Evolutionary conservation across 1,140 invertebrate genomes (phyloP), one percentile per base, ranked within the genome.

Genomic region (Pseudomyrmex flavicornis): DNA sequence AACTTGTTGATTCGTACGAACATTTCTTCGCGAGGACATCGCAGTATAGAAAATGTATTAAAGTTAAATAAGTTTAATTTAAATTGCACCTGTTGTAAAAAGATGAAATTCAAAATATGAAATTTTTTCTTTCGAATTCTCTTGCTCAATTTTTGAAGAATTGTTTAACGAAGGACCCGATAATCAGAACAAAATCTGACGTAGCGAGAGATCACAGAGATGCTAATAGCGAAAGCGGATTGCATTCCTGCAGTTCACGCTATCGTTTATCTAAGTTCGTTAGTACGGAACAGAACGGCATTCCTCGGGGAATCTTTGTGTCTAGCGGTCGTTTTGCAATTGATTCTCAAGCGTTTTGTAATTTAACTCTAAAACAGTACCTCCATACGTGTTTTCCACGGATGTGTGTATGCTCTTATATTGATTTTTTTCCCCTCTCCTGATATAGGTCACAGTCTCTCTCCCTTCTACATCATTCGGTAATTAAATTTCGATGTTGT

Each of bases 111-210:
- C 35, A 35, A 17, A 17, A 52, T 52, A 13, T 2, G 50, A 52
- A 52, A 13, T 12, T 52, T 22, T 66, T 66, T 52, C 46, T 66
- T 66, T 52, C 44, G n/a, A 10, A 9, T 35, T 59, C 9, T 59
- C 54, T 65, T 58, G 20, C 3, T 66, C 22, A 66, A 54, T 17
- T 22, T 66, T 44, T 44, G 61, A 22, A 17, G 3, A 66, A 76
- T 17, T 76, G 66, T 66, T 44, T 44, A 20, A 20, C 54, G 62
- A 66, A 68, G 68, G 48, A 3, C 13, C 9, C 62, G 22, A 22
- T n/a, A 17, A 63, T 66, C 74, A 20, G 62, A 52, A 66, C 54
- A 9, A 77, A 77, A 77, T 77, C 26, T 77, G 35, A 77, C 61
- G 62, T 17, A n/a, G 61, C 61, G 46, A 76, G 46, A 76, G 26